Evolutionary conservation across 2,888 invertebrate species (phyloP), one percentile per base, ranked within the genome.

Genomic region (Amphipyra berbera): DNA sequence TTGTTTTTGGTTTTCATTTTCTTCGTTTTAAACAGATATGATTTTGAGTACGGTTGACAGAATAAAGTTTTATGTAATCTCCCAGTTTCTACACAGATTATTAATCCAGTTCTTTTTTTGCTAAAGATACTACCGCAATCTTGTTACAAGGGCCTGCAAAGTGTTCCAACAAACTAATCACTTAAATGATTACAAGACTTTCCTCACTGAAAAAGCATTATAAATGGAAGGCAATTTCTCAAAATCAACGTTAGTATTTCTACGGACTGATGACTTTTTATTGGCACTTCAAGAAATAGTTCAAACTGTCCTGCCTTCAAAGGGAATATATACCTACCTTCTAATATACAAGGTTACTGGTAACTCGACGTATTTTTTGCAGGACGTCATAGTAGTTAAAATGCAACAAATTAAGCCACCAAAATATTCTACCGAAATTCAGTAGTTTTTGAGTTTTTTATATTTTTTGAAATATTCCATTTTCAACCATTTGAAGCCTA

Each of bases 21-120:
- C 15, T 58, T 40, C 35, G 7, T 41, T n/a, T 44, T 6, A 9
- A 47, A 50, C 4, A 42, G 53, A 64, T 54, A 70, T 57, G 13
- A 14, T 27, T 64, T 63, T 47, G 56, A 63, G 50, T 52, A 53
- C 37, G 49, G 45, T 58, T 54, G 63, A 67, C 57, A 46, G 59
- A 38, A 55, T 61, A 61, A 57, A 62, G 53, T 66, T 71, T 57
- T 65, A 60, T 71, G 50, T 56, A 46, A 76, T 66, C 57, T 41
- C 27, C 14, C 38, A 27, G 56, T 68, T 69, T 55, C 47, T 27
- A 66, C 37, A 38, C 37, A 40, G 37, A 55, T 50, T 40, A 3
- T 41, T 42, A 15, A 21, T 37, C 12, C 15, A 59, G 21, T 52
- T 53, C 6, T 13, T 47, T 58, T 46, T 58, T 40, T 30, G 15